These are phyloP conservation scores for Zeugodacus cucurbitae DNA, from an alignment of 1,140 invertebrate species.

Conservation along the genomic window DNA sequence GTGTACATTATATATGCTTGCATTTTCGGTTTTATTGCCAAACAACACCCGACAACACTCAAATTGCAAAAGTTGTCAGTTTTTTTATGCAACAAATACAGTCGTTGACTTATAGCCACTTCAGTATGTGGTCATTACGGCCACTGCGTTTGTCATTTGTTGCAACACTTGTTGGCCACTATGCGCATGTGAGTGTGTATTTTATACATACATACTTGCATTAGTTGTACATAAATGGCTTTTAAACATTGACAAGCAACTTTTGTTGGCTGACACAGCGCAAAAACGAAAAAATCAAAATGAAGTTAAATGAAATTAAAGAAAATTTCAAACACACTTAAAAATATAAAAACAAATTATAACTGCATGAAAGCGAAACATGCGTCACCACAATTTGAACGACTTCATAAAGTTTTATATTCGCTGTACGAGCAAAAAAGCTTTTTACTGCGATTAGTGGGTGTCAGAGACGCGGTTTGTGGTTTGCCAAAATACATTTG, in stretches of 20 bases:
- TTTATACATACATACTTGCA: neutral
- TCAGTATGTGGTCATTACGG: neutral
- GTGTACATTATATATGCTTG: neutral
- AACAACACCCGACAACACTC: neutral
- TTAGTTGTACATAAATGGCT: neutral
- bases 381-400: neutral
- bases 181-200: neutral
- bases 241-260: neutral
- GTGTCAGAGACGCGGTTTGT: neutral
- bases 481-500: neutral
- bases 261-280: neutral
- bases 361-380: neutral
- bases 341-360: constrained; percentile 1
- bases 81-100: neutral
- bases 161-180: neutral
- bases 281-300: neutral
- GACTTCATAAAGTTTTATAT: neutral
- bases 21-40: neutral
- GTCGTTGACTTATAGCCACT: neutral
- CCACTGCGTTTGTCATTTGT: no score
- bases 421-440: neutral
- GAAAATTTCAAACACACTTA: neutral
- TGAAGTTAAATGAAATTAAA: neutral
- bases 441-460: neutral
- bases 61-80: neutral